These are phyloP conservation scores for Vicugna pacos DNA, from an alignment of 2,113 vertebrate genomes.

Conservation along the genomic window DNA sequence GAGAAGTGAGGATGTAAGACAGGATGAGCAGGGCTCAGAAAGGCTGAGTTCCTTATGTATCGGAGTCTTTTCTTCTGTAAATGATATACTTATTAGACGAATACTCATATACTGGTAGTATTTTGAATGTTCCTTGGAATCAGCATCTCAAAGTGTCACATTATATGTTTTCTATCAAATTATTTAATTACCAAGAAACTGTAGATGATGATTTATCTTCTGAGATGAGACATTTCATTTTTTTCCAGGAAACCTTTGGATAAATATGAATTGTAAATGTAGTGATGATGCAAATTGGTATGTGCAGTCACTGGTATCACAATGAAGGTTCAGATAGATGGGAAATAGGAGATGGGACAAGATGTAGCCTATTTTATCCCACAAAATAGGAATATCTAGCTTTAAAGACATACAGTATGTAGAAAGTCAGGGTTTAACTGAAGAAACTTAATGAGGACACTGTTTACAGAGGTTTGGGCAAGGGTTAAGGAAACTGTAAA, in stretches of 20 bases:
- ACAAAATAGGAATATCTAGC: neutral
- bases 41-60: neutral
- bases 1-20: neutral
- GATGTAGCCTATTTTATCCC: neutral
- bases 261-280: neutral
- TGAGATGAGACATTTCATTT: neutral
- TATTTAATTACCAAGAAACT: constrained; percentile 1
- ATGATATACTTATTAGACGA: neutral
- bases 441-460: neutral
- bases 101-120: neutral
- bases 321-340: neutral
- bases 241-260: neutral
- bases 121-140: neutral
- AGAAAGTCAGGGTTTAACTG: neutral
- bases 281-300: neutral
- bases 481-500: neutral
- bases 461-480: neutral
- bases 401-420: neutral
- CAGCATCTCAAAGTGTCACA: neutral
- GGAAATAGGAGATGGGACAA: neutral
- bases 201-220: constrained; percentile 6
- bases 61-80: neutral
- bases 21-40: neutral
- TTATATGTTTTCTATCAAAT: constrained; percentile 25
- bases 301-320: neutral